Percentiles rank a stretch among this genome's conserved stretches.
Evolutionary conservation across 1,140 invertebrate species (phyloP).

Genomic region (Limonius californicus): DNA sequence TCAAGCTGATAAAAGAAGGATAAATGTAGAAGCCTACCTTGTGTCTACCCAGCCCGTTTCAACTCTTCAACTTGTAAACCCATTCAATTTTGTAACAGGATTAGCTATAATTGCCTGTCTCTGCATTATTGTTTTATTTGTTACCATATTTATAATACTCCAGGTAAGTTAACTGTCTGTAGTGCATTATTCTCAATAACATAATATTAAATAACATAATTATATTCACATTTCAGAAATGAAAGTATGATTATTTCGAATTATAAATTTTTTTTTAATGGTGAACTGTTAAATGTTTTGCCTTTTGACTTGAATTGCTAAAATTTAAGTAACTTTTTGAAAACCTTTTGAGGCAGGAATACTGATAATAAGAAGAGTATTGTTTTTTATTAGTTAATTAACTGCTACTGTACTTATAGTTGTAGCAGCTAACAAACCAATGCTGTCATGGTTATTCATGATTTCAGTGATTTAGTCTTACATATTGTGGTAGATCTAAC

Average conservation of each 20-base stretch:
- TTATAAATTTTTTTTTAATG: not conserved
- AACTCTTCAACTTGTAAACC: slow-evolving; percentile 48
- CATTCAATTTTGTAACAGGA: slow-evolving; percentile 59
- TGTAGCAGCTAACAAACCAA: too few species aligned
- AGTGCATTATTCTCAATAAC: not conserved
- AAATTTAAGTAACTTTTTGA: too few species aligned
- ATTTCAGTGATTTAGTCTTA: too few species aligned
- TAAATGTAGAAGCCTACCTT: slow-evolving; percentile 43
- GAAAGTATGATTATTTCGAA: not conserved
- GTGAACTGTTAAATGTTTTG: too few species aligned
- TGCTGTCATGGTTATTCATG: too few species aligned
- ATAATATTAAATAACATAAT: not conserved
- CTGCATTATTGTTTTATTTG: slow-evolving; percentile 61
- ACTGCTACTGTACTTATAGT: too few species aligned
- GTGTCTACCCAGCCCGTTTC: slow-evolving; percentile 44
- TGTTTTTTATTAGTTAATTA: too few species aligned
- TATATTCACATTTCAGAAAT: not conserved
- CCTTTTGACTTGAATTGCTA: too few species aligned
- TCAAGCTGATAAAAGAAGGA: slow-evolving; percentile 46
- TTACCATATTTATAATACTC: slow-evolving; percentile 62
- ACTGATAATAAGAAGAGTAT: too few species aligned
- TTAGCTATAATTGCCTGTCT: slow-evolving; percentile 63
- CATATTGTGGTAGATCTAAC: not conserved
- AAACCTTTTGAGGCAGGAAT: too few species aligned
- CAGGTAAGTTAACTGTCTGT: slow-evolving; percentile 54